These are phyloP conservation scores for Portunus trituberculatus DNA, from an alignment of 1,140 invertebrate species.

Conservation along the genomic window DNA sequence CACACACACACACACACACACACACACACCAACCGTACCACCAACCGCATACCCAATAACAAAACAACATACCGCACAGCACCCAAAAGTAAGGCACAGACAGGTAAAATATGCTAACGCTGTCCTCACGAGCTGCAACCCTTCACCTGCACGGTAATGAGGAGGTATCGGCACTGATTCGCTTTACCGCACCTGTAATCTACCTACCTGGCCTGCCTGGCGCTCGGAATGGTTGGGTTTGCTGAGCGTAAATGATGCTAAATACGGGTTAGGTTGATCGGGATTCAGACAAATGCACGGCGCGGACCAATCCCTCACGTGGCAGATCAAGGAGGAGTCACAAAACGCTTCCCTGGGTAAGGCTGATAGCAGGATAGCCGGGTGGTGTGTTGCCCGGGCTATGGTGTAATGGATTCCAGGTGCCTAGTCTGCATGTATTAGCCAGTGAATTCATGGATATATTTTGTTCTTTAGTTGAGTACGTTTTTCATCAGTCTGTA, in stretches of 20 bases:
- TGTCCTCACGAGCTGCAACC: neutral
- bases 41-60: neutral
- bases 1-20: neutral
- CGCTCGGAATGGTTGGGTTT: neutral
- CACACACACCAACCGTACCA: neutral
- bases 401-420: too few relatives aligned
- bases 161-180: neutral
- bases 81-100: neutral
- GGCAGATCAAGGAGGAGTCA: too few relatives aligned
- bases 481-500: too few relatives aligned
- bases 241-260: neutral
- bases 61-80: neutral
- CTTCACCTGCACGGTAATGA: neutral
- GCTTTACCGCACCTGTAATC: neutral
- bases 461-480: too few relatives aligned
- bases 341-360: too few relatives aligned
- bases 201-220: neutral
- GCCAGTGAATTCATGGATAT: too few relatives aligned
- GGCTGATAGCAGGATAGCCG: too few relatives aligned
- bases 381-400: too few relatives aligned
- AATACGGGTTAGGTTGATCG: neutral
- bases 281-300: too few relatives aligned
- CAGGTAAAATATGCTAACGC: neutral
- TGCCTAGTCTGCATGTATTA: too few relatives aligned
- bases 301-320: too few relatives aligned